Base-by-base conservation (phyloP, 2,888 invertebrate species). In the Drosophila rellima region DNA sequence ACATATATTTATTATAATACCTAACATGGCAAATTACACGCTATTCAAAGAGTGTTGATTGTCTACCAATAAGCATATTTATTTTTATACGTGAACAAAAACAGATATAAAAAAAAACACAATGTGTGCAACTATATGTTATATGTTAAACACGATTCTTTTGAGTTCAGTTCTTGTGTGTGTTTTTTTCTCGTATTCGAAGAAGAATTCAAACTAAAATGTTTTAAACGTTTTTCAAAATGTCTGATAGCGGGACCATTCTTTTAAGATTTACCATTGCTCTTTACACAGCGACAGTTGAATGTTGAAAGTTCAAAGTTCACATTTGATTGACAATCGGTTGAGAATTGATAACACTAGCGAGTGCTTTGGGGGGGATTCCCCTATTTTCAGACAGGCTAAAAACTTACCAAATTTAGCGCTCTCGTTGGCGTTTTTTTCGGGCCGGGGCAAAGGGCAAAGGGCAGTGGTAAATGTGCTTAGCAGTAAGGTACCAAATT, bases 221-320 rank as follows among this genome's bases (percentile, higher is more conserved):
- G 85, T 85, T 77, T 86, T 86, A 80, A 89, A 87, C 90, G 88
- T 86, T 91, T 92, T 92, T 92, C 90, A 91, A 91, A 92, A 92
- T 92, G 92, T 92, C 93, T 93, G 93, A 93, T 93, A 93, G 90
- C 91, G 92, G 93, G 92, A 93, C 93, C 93, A 93, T 90, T 92
- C 92, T 92, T 92, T 92, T 92, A 93, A 92, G 92, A 90, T 92
- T 92, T 92, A 91, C 92, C 92, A 93, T 91, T 93, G 92, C 90
- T 90, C 92, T 91, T 89, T 87, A 74, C 59, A 62, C 31, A 63
- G 18, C 33, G 15, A 35, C 33, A 11, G 17, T 40, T 39, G 39
- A 17, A 0, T 2, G 37, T 17, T 37, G 20, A 3, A 3, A 11
- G 29, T 23, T n/a, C n/a, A n/a, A n/a, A n/a, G n/a, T n/a, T n/a